A percentile compares a stretch with the other conserved stretches of the same genome.
These are phyloP conservation scores for Penaeus chinensis DNA, from an alignment of 1,140 invertebrate species.

Conservation along the genomic window DNA sequence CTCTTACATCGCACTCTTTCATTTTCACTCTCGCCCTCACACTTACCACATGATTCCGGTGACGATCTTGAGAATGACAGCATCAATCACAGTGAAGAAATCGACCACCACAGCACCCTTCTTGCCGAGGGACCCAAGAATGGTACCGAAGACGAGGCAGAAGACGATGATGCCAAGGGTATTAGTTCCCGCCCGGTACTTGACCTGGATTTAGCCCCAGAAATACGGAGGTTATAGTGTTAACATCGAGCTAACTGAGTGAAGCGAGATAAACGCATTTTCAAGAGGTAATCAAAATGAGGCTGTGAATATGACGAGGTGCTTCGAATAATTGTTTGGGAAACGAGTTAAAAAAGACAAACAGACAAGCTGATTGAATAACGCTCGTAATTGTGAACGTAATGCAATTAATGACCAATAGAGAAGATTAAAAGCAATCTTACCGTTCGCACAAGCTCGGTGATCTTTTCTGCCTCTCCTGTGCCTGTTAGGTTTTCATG, in stretches of 20 bases:
- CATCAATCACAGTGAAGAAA: constrained; percentile 85
- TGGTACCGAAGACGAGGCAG: constrained; percentile 86
- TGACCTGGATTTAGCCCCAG: constrained; percentile 35
- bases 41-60: constrained; percentile 86
- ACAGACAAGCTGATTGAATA: no score
- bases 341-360: no score
- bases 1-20: not conserved
- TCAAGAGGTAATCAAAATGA: no score
- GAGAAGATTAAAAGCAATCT: constrained; percentile 61
- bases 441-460: constrained; percentile 66
- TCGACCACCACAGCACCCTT: constrained; percentile 77
- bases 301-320: no score
- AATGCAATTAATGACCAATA: not conserved
- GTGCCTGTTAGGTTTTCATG: constrained; percentile 63
- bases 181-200: constrained; percentile 81
- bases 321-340: no score
- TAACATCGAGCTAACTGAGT: not conserved
- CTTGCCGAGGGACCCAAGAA: constrained; percentile 81
- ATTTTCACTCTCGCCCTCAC: no score
- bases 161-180: constrained; percentile 90
- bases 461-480: constrained; percentile 64
- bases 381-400: no score
- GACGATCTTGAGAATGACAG: constrained; percentile 92
- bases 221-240: not conserved
- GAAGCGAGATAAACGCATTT: not conserved